Evolutionary conservation across 1,140 invertebrate genomes (phyloP).

Genomic region (Plectrocnemia conspersa): DNA sequence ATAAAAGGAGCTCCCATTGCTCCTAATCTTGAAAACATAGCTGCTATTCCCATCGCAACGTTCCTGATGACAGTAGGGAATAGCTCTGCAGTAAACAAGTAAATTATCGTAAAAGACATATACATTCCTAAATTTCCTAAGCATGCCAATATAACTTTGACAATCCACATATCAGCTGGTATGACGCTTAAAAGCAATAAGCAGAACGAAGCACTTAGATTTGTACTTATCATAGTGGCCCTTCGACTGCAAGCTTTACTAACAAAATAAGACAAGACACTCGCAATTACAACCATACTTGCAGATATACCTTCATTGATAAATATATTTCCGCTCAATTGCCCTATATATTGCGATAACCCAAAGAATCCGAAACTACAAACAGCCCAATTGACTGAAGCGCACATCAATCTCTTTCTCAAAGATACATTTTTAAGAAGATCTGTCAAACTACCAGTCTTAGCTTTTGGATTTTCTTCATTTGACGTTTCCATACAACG

Average conservation of each 20-base stretch:
- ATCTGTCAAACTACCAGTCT: conserved; percentile 49
- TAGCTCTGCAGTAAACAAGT: conserved; percentile 62
- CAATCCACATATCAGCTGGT: conserved; percentile 33
- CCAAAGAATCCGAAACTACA: conserved; percentile 64
- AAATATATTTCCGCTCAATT: conserved; percentile 60
- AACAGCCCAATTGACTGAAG: conserved; percentile 60
- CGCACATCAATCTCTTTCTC: conserved; percentile 59
- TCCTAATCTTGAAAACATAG: conserved; percentile 59
- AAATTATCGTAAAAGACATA: conserved; percentile 55
- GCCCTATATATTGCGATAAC: conserved; percentile 61
- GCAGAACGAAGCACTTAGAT: conserved; percentile 58
- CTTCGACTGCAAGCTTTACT: conserved; percentile 63
- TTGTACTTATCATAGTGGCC: conserved; percentile 58
- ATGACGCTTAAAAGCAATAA: conserved; percentile 58
- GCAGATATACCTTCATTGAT: conserved; percentile 66
- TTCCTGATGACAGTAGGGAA: conserved; percentile 67
- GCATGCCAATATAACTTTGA: conserved; percentile 47
- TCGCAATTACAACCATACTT: conserved; percentile 60
- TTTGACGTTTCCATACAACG: too few relatives aligned
- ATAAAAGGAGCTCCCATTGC: conserved; percentile 63
- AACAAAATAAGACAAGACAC: conserved; percentile 60
- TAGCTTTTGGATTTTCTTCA: too few relatives aligned
- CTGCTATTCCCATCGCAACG: conserved; percentile 57
- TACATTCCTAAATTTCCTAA: conserved; percentile 59
- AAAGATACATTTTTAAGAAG: too few relatives aligned